phyloP scores from a whole-genome alignment of 2,888 invertebrate species.

The Oegoconia quadripuncta region DNA sequence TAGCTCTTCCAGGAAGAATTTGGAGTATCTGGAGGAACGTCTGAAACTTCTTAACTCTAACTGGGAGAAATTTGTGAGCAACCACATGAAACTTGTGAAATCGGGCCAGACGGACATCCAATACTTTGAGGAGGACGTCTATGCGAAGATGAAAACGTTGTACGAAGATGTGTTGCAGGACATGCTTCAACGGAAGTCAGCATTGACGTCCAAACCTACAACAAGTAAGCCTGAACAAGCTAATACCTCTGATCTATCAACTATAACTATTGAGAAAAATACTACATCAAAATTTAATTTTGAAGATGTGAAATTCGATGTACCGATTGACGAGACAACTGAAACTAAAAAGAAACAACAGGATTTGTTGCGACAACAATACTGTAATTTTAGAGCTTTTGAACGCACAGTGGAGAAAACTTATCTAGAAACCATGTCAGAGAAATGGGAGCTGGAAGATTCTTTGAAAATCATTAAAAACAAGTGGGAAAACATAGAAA shows the following conservation, averaged over 20 bases:
- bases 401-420: constrained; percentile 12
- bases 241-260: neutral
- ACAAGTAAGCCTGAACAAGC: too few relatives aligned
- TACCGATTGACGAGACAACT: neutral
- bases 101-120: neutral
- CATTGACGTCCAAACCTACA: too few relatives aligned
- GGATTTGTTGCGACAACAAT: constrained; percentile 5
- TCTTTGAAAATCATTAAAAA: too few relatives aligned
- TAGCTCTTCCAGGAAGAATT: neutral
- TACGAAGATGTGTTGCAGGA: neutral
- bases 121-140: neutral
- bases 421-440: neutral
- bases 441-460: too few relatives aligned
- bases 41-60: neutral
- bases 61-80: too few relatives aligned
- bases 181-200: neutral
- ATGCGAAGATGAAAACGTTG: neutral
- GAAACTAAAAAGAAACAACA: neutral
- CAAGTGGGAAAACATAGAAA: too few relatives aligned
- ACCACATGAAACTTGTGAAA: too few relatives aligned
- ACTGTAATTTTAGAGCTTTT: constrained; percentile 15
- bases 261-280: neutral
- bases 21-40: neutral
- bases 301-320: neutral
- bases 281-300: neutral